Percentiles rank a stretch among this genome's conserved stretches.
Conservation (phyloP, 1,140 invertebrate genomes). For the Drosophila setifemur region DNA sequence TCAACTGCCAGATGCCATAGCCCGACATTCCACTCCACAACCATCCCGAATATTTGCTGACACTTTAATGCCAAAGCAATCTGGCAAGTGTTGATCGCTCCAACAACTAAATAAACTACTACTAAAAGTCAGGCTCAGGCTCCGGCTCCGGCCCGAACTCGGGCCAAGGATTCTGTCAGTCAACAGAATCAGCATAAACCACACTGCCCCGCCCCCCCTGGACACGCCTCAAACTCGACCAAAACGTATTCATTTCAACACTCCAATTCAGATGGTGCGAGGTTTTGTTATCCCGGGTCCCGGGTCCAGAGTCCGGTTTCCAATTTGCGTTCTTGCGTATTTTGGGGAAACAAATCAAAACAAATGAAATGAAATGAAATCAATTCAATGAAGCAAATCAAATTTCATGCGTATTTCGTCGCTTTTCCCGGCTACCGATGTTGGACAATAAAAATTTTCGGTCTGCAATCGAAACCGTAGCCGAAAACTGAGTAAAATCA, state of each 20-base stretch:
- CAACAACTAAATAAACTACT: constrained; percentile 63
- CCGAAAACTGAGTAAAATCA: constrained; percentile 54
- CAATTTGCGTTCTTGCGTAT: constrained; percentile 72
- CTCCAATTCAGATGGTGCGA: constrained; percentile 20
- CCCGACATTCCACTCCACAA: constrained; percentile 18
- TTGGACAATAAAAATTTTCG: constrained; percentile 54
- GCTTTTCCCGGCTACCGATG: constrained; percentile 46
- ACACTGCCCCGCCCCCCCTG: constrained; percentile 43
- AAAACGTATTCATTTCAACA: constrained; percentile 73
- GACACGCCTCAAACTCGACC: constrained; percentile 45
- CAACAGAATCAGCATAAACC: constrained; percentile 71
- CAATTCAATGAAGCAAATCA: constrained; percentile 79
- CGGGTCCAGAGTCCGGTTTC: constrained; percentile 36
- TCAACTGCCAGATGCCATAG: constrained; percentile 27
- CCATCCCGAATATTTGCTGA: constrained; percentile 53
- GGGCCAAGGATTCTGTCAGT: constrained; percentile 39
- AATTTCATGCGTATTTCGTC: constrained; percentile 79
- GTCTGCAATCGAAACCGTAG: constrained; percentile 44
- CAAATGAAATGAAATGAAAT: constrained; percentile 78
- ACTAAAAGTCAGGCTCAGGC: constrained; percentile 61
- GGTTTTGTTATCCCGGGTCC: constrained; percentile 25
- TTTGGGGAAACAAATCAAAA: constrained; percentile 61
- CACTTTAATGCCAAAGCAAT: constrained; percentile 70
- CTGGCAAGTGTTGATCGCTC: constrained; percentile 73
- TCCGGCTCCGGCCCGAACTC: background rate